A percentile compares a stretch with the other conserved stretches of the same genome.
Evolutionary conservation across 2,797 vertebrate genomes (phyloP).

Genomic region (Margarornis squamiger): DNA sequence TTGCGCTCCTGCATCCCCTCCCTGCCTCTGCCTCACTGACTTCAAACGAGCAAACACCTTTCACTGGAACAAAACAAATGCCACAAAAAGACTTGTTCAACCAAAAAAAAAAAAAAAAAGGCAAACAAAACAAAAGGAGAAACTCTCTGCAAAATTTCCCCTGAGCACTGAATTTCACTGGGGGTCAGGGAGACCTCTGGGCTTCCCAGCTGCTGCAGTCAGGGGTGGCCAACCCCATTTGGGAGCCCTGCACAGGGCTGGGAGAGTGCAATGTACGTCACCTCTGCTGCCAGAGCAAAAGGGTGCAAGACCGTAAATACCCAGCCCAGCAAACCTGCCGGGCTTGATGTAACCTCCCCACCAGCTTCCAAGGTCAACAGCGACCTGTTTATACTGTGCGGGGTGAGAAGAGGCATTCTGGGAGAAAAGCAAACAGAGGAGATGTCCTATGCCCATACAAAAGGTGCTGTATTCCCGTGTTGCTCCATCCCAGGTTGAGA

Average conservation of each 20-base stretch:
- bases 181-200: background rate
- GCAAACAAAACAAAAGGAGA: background rate
- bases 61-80: background rate
- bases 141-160: background rate
- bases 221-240: background rate
- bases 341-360: slow-evolving; percentile 9
- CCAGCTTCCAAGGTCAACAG: slow-evolving; percentile 61
- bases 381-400: slow-evolving; percentile 32
- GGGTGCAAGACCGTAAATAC: background rate
- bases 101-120: background rate
- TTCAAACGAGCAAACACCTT: background rate
- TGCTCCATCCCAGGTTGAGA: background rate
- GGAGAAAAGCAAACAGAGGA: slow-evolving; percentile 55
- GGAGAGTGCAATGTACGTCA: background rate
- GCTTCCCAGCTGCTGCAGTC: background rate
- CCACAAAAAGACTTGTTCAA: background rate
- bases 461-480: slow-evolving; percentile 49
- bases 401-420: slow-evolving; percentile 52
- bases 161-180: background rate
- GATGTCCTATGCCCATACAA: slow-evolving; percentile 22
- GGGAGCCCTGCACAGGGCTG: background rate
- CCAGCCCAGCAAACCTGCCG: background rate
- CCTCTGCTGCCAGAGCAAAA: background rate
- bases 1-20: background rate
- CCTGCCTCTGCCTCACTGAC: background rate